phyloP scores from a whole-genome alignment of 2,113 vertebrate species.

The Oreochromis niloticus region DNA sequence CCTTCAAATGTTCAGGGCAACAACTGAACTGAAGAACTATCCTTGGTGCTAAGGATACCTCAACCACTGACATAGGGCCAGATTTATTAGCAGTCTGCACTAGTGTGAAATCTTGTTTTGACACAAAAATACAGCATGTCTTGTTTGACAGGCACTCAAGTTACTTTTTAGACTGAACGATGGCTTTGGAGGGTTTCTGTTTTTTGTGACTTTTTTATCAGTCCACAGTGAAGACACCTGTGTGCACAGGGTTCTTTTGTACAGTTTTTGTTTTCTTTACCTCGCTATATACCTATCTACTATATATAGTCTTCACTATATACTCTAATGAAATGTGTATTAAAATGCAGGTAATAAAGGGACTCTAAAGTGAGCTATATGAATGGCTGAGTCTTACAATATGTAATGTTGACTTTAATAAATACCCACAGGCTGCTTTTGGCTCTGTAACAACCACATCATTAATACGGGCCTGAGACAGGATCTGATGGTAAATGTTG shows the following conservation, averaged over 20 bases:
- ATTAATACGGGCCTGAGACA: too few relatives aligned
- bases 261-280: neutral
- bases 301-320: neutral
- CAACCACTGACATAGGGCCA: neutral
- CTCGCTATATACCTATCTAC: neutral
- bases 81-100: neutral
- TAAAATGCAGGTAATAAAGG: neutral
- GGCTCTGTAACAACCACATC: neutral
- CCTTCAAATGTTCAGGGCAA: neutral
- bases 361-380: neutral
- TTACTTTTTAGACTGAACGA: neutral
- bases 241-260: neutral
- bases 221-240: neutral
- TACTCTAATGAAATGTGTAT: neutral
- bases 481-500: neutral
- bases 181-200: neutral
- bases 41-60: neutral
- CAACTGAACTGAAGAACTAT: neutral
- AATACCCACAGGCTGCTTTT: neutral
- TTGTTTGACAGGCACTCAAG: neutral
- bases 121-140: neutral
- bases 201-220: neutral
- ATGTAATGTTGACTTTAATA: neutral
- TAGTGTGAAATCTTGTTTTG: fast-evolving
- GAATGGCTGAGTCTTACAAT: neutral